Base-by-base conservation (phyloP, 2,888 invertebrate genomes). In the Escarpia spicata region DNA sequence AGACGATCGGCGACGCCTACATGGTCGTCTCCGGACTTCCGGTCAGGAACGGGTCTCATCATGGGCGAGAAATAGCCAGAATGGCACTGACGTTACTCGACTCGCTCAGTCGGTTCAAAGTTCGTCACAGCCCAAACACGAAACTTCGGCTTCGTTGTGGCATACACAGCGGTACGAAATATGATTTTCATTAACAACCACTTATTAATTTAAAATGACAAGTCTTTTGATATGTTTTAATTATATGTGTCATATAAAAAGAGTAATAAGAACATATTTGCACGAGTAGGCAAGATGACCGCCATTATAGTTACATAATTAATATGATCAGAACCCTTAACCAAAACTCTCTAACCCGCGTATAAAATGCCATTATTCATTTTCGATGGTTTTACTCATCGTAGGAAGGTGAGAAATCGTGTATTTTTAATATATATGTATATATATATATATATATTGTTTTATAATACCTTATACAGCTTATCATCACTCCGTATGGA, bases 11-110 rank as follows among this genome's bases (percentile, higher is more conserved):
- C 37, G 37, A 37, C 37, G 37, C 37, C 37, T 37, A 37, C 37
- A 37, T 97, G 95, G 96, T 97, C 43, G 97, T 97, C 10, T 97
- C 97, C 37, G 99, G 99, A 8, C 97, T 99, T 91, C 99, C 99
- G 0, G 98, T 98, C 94, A 97, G 98, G 90, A 99, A 99, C 96
- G 99, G 98, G 0, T 98, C 98, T 94, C 97, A 97, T 90, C 99
- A 99, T 97, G 99, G 99, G 0, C 97, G 98, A 91, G 99, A 99
- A 97, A 98, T 99, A 92, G 98, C 98, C 0, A 97, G 98, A 90
- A 98, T 99, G 98, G 98, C 99, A 0, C 97, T 99, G 92, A 98
- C 98, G 37, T 37, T 37, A 37, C 37, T 37, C 37, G 37, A 37
- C 37, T 37, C 37, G 37, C 37, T 37, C 37, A 37, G 37, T 37